Base-by-base conservation (phyloP, 2,888 invertebrate genomes). In the Phytoseiulus persimilis region DNA sequence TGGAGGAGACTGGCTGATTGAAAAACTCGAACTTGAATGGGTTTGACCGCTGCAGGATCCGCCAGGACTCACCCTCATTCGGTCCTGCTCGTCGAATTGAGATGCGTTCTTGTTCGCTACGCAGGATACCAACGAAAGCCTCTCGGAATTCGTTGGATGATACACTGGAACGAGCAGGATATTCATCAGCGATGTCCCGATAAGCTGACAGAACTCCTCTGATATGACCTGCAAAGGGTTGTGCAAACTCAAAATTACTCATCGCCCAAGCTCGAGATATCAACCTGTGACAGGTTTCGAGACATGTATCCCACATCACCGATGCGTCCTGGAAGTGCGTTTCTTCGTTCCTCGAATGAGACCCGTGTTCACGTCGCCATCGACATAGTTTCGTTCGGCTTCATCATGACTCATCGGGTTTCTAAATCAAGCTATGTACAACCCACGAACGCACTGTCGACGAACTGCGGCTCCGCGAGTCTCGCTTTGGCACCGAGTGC, bases 81-180 rank as follows among this genome's bases (percentile, higher is more conserved):
- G 92, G 91, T 39, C 89, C 46, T 89, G 31, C n/a, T 31, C 83
- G 89, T 31, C 46, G 83, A 89, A 83, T 14, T 31, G 83, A 65
- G 39, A 83, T 32, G 84, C 32, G 87, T 9, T 45, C 33, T 90
- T 91, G 87, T 91, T 91, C 46, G 89, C 90, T 31, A 91, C 32
- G 83, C 91, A 91, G 0, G 90, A 90, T n/a, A 91, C 39, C 31
- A 91, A 39, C 11, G 90, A 83, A 23, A 90, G 83, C 33, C 90
- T 89, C 23, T 90, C 91, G n/a, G 89, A 83, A 39, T 90, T 83
- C 31, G 90, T 87, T 45, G 90, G 90, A 89, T 91, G 84, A n/a
- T 89, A 65, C 31, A 91, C 84, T 1, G 91, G 91, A 33, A 91
- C 90, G 46, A 90, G 90, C 87, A 91, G 65, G n/a, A 90, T 89